Evolutionary conservation across 2,113 vertebrate species (phyloP), one percentile per base, ranked within the genome.

Genomic region (Glaucomys volans): DNA sequence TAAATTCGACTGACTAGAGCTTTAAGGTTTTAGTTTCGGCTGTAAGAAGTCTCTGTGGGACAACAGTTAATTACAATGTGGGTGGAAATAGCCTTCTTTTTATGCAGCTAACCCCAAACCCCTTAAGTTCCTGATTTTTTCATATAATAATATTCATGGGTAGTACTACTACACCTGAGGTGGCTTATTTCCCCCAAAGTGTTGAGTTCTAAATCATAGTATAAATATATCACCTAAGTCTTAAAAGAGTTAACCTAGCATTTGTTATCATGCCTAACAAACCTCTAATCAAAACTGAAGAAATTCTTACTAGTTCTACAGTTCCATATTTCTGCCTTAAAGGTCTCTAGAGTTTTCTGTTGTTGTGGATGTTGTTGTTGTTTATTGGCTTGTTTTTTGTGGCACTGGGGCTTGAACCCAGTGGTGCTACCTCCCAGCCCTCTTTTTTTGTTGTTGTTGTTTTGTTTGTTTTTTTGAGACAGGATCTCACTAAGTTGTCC

Each of bases 271-370:
- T 24, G 57, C 20, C 32, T 67, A 17, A 62, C 66, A 91, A 87
- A 96, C 54, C 54, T 72, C 28, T 57, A 44, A 24, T 96, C 57
- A 47, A 35, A 76, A 93, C 26, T 14, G 20, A 85, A 90, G 44
- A 87, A 32, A 74, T 7, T 28, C 44, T 87, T 76, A 35, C 37
- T 81, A 59, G 0, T 94, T 85, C 11, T n/a, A 74, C 8, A 82
- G 57, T n/a, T 95, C 62, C 84, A 11, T 18, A 13, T 86, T 90
- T 92, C 71, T 82, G 52, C 40, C 66, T 88, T 91, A 10, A 64
- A 74, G 26, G 42, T 74, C 54, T 91, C 32, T 64, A 81, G 85
- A 90, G 32, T 83, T 64, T 93, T 90, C 67, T 24, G 26, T 30
- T 67, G 52, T 7, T 32, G 30, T n/a, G n/a, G n/a, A n/a, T n/a